A percentile compares a stretch with the other conserved stretches of the same genome.
Conservation (phyloP, 2,888 invertebrate genomes). For the Nycteola revayana region DNA sequence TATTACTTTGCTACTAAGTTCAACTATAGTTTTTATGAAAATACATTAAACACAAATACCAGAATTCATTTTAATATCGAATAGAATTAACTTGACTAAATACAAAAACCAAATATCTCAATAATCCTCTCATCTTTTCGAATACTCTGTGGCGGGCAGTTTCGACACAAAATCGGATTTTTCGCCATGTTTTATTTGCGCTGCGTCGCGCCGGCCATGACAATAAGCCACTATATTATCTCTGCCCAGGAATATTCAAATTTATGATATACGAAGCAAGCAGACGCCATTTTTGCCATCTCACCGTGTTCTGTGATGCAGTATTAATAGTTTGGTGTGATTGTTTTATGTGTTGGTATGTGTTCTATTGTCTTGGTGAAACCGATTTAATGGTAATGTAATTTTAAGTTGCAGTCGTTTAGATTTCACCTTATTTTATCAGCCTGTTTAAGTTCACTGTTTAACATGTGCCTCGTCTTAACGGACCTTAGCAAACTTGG, state of each 20-base stretch:
- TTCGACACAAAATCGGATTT: slow-evolving; percentile 62
- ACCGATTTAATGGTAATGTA: too few species aligned
- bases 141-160: slow-evolving; percentile 43
- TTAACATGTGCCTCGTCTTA: too few species aligned
- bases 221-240: slow-evolving; percentile 77
- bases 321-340: slow-evolving; percentile 47
- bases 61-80: too few species aligned
- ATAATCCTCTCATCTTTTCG: slow-evolving; percentile 18
- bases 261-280: slow-evolving; percentile 66
- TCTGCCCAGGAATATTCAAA: slow-evolving; percentile 68
- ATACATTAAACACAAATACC: too few species aligned
- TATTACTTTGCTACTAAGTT: too few species aligned
- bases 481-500: too few species aligned
- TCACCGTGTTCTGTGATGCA: slow-evolving; percentile 39
- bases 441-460: too few species aligned
- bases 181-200: slow-evolving; percentile 57
- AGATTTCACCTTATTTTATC: too few species aligned
- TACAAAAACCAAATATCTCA: too few species aligned
- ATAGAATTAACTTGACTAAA: too few species aligned
- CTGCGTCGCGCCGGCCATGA: slow-evolving; percentile 47
- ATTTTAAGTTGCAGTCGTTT: too few species aligned
- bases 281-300: slow-evolving; percentile 51
- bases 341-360: slow-evolving; percentile 28
- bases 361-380: not conserved
- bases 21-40: too few species aligned